Evolutionary conservation across 2,888 invertebrate species (phyloP).

Genomic region (Trachelus troglodyta): DNA sequence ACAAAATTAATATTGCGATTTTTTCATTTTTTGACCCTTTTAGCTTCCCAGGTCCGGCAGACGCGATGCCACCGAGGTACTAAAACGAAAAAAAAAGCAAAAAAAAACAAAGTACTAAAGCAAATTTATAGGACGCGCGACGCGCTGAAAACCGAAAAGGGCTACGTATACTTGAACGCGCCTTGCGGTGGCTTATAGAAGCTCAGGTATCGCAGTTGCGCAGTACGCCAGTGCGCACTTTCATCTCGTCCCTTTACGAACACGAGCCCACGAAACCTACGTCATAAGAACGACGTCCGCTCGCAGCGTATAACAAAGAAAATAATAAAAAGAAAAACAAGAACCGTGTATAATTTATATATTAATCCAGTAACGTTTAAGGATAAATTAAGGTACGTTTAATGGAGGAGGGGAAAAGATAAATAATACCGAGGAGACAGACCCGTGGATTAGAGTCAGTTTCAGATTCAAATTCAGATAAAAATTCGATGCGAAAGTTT

Average conservation of each 20-base stretch:
- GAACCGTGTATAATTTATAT: slow-evolving; percentile 44
- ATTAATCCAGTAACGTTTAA: slow-evolving; percentile 41
- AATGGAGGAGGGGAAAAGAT: slow-evolving; percentile 5
- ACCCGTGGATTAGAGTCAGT: slow-evolving; percentile 14
- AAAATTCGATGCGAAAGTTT: background rate
- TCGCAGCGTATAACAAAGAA: slow-evolving; percentile 33
- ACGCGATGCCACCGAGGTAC: slow-evolving; percentile 66
- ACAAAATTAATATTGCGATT: slow-evolving; percentile 62
- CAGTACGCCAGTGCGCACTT: background rate
- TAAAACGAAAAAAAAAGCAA: slow-evolving; percentile 39
- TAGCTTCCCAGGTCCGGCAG: slow-evolving; percentile 67
- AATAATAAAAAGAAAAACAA: background rate
- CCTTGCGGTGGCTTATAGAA: slow-evolving; percentile 4
- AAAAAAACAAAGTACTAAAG: slow-evolving; percentile 33
- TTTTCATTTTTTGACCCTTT: slow-evolving; percentile 64
- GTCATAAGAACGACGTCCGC: slow-evolving; percentile 30
- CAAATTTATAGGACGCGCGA: slow-evolving; percentile 24
- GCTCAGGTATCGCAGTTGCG: background rate
- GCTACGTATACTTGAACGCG: slow-evolving; percentile 1
- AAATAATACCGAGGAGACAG: background rate
- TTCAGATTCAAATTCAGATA: background rate
- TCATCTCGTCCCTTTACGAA: slow-evolving; percentile 2
- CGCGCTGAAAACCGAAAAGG: background rate
- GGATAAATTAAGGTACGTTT: slow-evolving; percentile 40
- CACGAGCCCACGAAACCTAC: background rate